phyloP scores from a whole-genome alignment of 2,113 vertebrate genomes.

The Mungos mungo region DNA sequence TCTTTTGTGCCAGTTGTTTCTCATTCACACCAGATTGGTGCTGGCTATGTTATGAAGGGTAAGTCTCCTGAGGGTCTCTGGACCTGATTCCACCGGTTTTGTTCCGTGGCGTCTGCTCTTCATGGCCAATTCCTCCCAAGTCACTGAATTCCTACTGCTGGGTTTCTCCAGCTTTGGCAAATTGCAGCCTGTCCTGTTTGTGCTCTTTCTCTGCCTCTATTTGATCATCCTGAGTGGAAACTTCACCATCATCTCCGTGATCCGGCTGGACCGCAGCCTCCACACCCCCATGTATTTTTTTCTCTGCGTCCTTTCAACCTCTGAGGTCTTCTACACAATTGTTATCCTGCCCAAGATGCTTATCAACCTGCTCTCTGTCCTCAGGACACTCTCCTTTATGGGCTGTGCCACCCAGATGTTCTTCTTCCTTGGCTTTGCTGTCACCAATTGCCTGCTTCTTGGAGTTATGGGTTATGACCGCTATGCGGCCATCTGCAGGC shows the following conservation, averaged over 20 bases:
- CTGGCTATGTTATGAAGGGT: background rate
- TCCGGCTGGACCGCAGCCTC: conserved; percentile 49
- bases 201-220: conserved; percentile 48
- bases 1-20: background rate
- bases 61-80: background rate
- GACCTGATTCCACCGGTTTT: background rate
- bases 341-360: conserved; percentile 73
- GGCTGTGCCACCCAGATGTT: conserved; percentile 66
- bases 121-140: conserved; percentile 41
- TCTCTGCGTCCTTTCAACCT: conserved; percentile 54
- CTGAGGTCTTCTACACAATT: conserved; percentile 64
- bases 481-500: conserved; percentile 70
- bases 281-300: conserved; percentile 70
- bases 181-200: conserved; percentile 47
- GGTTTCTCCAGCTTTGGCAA: conserved; percentile 62
- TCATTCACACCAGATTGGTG: background rate
- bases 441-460: conserved; percentile 62
- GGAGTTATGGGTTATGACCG: conserved; percentile 76
- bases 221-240: conserved; percentile 64
- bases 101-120: background rate
- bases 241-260: conserved; percentile 45
- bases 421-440: conserved; percentile 63
- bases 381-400: conserved; percentile 40
- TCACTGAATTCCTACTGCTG: conserved; percentile 57
- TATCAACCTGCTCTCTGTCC: conserved; percentile 47